Evolutionary conservation across 1,140 invertebrate genomes (phyloP), one percentile per base, ranked within the genome.

Genomic region (Radopholus similis): DNA sequence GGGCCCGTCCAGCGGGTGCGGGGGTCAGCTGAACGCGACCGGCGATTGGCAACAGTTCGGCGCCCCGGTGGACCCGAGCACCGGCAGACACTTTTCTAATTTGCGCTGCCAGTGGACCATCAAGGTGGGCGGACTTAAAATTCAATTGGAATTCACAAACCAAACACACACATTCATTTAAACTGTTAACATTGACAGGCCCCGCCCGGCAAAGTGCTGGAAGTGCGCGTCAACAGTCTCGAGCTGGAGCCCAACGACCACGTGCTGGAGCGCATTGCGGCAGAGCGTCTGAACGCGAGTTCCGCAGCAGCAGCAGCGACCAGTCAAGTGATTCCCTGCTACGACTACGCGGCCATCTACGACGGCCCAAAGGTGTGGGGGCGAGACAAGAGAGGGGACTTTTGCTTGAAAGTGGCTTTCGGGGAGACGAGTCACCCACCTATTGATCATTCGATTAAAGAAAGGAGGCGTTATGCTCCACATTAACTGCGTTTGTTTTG

Each of bases 341-440:
- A 76, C 47, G 73, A 75, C 42, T 75, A 72, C 65, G 30, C 77
- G 15, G 73, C 73, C 26, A 82, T 81, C 47, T 81, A 81, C 60
- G 78, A 81, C 58, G 78, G 78, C 21, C 70, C 70, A 13, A 71
- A 73, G 58, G 65, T 62, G n/a, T n/a, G 15, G 6, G 26, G n/a
- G n/a, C n/a, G n/a, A n/a, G n/a, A n/a, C n/a, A n/a, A n/a, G n/a
- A n/a, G n/a, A n/a, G n/a, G n/a, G n/a, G n/a, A n/a, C n/a, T n/a
- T n/a, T n/a, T n/a, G n/a, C n/a, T n/a, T n/a, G n/a, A n/a, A 18
- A 60, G 15, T 44, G 44, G 26, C 40, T 15, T 9, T 23, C 18
- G 49, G 40, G 28, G n/a, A n/a, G n/a, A n/a, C n/a, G n/a, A n/a
- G n/a, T n/a, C n/a, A 34, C 26, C 54, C 13, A 30, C 38, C 28